phyloP scores from a whole-genome alignment of 2,113 vertebrate species.

The Murina feae region DNA sequence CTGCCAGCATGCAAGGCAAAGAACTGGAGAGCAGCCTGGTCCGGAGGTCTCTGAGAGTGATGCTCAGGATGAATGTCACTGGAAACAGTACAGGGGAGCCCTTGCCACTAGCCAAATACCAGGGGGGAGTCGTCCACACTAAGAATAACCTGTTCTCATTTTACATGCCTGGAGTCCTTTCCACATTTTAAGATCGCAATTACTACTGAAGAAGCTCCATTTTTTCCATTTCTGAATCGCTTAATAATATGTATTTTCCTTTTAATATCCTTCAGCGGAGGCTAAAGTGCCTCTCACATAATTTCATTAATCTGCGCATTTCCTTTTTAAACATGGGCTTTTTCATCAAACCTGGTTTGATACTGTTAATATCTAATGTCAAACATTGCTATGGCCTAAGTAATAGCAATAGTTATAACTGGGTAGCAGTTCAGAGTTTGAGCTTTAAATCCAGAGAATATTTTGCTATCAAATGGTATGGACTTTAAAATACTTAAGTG shows the following conservation, averaged over 20 bases:
- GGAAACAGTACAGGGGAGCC: neutral
- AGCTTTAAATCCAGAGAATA: slow-evolving; percentile 12
- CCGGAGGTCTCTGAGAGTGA: neutral
- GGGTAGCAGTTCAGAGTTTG: neutral
- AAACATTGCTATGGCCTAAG: slow-evolving; percentile 41
- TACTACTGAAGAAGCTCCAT: slow-evolving; percentile 54
- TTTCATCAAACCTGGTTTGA: slow-evolving; percentile 52
- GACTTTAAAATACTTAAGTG: neutral
- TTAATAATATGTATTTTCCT: slow-evolving; percentile 65
- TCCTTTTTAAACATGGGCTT: slow-evolving; percentile 48
- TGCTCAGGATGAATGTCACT: neutral
- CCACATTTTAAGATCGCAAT: slow-evolving; percentile 50
- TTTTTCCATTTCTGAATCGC: slow-evolving; percentile 50
- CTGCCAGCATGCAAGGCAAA: neutral
- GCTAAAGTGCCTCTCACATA: slow-evolving; percentile 47
- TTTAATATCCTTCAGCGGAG: slow-evolving; percentile 54
- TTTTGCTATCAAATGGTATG: neutral
- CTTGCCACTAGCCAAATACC: neutral
- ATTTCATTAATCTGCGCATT: slow-evolving; percentile 62
- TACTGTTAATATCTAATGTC: slow-evolving; percentile 57
- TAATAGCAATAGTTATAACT: slow-evolving; percentile 57
- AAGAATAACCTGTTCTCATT: neutral
- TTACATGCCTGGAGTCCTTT: neutral
- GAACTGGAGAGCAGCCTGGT: accelerated
- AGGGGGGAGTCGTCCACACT: neutral